Evolutionary conservation across 2,797 vertebrate species (phyloP).

Genomic region (Gadopsis marmoratus): DNA sequence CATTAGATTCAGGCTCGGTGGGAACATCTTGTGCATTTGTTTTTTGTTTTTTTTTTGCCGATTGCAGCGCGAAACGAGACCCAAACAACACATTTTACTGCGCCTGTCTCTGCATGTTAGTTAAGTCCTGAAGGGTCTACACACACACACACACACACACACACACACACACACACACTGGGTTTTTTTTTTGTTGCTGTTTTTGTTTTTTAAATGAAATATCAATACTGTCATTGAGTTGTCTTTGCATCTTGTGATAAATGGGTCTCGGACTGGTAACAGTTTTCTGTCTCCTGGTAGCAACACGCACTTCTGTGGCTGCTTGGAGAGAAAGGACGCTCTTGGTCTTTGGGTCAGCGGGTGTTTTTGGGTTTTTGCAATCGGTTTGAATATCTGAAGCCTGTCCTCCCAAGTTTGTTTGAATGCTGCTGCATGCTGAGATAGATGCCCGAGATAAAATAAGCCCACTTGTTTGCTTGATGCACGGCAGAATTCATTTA

Average conservation of each 20-base stretch:
- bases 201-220: not conserved
- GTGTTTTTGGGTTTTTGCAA: too few relatives aligned
- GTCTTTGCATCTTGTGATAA: not conserved
- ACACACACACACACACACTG: too few relatives aligned
- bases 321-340: not conserved
- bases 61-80: not conserved
- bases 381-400: not conserved
- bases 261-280: not conserved
- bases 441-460: not conserved
- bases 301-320: slow-evolving; percentile 6
- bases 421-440: not conserved
- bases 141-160: too few relatives aligned
- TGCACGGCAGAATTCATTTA: too few relatives aligned
- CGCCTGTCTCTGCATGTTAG: not conserved
- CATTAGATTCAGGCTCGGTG: not conserved
- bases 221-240: not conserved
- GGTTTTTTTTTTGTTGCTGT: too few relatives aligned
- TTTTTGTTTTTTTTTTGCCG: not conserved
- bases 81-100: not conserved
- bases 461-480: slow-evolving; percentile 1
- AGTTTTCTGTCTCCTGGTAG: not conserved
- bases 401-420: slow-evolving; percentile 2
- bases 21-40: slow-evolving; percentile 34
- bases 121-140: not conserved
- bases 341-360: not conserved